phyloP scores from a whole-genome alignment of 1,140 invertebrate species.

The Pachyrhynchus sulphureomaculatus region DNA sequence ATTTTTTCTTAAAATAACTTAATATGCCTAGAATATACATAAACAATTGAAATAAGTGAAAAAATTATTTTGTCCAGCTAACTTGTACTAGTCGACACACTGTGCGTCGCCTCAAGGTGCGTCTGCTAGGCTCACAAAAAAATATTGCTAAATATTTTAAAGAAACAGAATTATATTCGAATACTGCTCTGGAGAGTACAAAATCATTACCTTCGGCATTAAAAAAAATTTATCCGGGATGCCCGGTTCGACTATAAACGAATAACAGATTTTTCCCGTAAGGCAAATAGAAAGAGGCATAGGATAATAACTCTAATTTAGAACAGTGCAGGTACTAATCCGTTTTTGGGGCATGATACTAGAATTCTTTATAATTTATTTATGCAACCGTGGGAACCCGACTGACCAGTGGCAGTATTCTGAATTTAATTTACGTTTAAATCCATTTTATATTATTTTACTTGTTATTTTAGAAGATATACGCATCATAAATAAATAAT shows the following conservation, averaged over 20 bases:
- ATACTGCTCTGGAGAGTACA: constrained; percentile 9
- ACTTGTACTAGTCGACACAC: too few relatives aligned
- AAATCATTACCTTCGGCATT: not conserved
- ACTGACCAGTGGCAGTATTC: constrained; percentile 9
- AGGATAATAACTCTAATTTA: constrained; percentile 28
- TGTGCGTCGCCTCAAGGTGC: too few relatives aligned
- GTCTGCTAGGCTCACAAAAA: too few relatives aligned
- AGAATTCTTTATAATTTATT: constrained; percentile 26
- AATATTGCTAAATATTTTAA: too few relatives aligned
- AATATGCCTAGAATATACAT: too few relatives aligned
- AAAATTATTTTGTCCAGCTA: too few relatives aligned
- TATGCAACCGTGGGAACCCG: constrained; percentile 23
- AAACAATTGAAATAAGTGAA: too few relatives aligned
- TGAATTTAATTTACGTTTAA: constrained; percentile 23
- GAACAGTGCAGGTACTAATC: constrained; percentile 26
- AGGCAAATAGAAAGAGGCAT: constrained; percentile 21
- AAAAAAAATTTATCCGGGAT: constrained; percentile 15
- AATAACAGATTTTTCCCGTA: constrained; percentile 24
- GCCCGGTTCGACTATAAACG: constrained; percentile 20
- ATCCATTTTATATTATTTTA: not conserved
- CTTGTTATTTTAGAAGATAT: too few relatives aligned
- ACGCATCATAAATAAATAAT: too few relatives aligned
- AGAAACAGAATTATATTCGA: too few relatives aligned
- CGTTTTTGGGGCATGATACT: constrained; percentile 23
- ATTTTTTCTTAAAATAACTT: too few relatives aligned